Evolutionary conservation across 2,113 vertebrate genomes (phyloP).

Genomic region (Vicugna pacos): DNA sequence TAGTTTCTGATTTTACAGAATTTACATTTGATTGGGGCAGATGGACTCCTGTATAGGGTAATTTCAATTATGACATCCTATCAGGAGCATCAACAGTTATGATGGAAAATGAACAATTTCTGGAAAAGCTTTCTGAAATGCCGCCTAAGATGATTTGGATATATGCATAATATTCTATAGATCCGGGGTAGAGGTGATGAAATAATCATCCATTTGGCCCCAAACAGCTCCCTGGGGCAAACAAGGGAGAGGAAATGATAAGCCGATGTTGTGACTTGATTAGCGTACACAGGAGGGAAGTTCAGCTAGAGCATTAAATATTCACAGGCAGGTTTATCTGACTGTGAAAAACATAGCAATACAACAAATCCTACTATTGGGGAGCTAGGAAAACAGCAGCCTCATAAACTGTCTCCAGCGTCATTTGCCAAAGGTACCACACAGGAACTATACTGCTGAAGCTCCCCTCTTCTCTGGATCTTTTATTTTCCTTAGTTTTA

Average conservation of each 20-base stretch:
- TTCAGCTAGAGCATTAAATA: neutral
- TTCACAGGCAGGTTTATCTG: neutral
- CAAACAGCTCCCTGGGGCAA: neutral
- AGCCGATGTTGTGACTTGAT: neutral
- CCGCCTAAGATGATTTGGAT: neutral
- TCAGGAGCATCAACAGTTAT: neutral
- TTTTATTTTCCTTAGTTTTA: too few species aligned
- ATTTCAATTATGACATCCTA: neutral
- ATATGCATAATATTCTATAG: neutral
- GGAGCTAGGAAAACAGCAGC: neutral
- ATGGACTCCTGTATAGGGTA: neutral
- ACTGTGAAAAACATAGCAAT: neutral
- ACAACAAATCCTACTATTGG: neutral
- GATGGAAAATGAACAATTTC: neutral
- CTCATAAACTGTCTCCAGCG: rapidly evolving
- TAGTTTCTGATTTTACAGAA: neutral
- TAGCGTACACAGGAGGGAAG: neutral
- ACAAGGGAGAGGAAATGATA: neutral
- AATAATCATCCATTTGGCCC: neutral
- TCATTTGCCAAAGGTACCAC: neutral
- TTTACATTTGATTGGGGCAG: neutral
- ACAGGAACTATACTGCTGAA: neutral
- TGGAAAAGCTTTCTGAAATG: neutral
- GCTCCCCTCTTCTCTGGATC: neutral
- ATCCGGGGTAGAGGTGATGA: neutral